These are phyloP conservation scores for Terrapene triunguis DNA, from an alignment of 2,113 vertebrate genomes.

Conservation along the genomic window DNA sequence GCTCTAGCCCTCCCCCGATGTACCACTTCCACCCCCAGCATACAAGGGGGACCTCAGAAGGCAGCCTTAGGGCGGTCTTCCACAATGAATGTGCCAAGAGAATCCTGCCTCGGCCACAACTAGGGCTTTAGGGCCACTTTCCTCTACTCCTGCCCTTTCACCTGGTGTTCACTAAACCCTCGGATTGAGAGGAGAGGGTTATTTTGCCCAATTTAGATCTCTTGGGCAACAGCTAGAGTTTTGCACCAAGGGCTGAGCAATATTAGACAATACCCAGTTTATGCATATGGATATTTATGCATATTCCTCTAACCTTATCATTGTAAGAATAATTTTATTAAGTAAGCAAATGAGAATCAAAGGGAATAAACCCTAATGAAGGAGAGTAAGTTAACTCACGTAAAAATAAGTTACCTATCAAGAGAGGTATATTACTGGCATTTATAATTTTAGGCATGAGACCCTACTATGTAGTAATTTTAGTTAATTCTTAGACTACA, in stretches of 20 bases:
- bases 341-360: neutral
- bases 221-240: neutral
- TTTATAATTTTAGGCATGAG: neutral
- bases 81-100: too few species aligned
- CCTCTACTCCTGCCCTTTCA: too few species aligned
- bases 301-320: fast-evolving
- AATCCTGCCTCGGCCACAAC: too few species aligned
- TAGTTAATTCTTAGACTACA: neutral
- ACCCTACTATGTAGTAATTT: neutral
- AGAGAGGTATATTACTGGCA: neutral
- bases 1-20: too few species aligned
- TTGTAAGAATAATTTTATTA: neutral
- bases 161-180: neutral
- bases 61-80: too few species aligned
- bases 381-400: neutral
- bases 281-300: neutral
- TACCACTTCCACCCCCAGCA: too few species aligned
- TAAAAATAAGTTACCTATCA: neutral
- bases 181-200: neutral
- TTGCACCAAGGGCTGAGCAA: neutral
- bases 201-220: neutral
- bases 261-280: neutral
- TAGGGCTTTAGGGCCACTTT: too few species aligned
- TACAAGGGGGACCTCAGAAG: too few species aligned
- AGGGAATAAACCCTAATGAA: neutral